Conservation (phyloP, 2,113 vertebrate species). For the Cyphomyrus plagiostoma region DNA sequence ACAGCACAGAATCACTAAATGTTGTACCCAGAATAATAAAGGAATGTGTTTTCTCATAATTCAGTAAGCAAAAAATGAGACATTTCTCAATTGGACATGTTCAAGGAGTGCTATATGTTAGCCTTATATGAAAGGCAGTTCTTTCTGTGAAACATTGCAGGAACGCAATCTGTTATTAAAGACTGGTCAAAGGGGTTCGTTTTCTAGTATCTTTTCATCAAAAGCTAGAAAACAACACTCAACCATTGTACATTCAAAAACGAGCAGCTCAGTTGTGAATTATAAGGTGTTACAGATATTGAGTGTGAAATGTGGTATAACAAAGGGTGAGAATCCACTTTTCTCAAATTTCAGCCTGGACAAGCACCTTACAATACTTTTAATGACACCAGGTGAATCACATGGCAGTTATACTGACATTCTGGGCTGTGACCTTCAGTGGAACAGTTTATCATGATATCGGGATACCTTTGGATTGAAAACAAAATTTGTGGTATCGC, state of each 20-base stretch:
- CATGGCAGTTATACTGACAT: background rate
- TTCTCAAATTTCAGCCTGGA: background rate
- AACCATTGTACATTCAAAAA: background rate
- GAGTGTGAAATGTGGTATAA: background rate
- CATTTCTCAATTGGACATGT: background rate
- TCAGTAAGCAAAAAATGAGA: background rate
- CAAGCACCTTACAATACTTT: background rate
- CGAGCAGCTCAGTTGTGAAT: background rate
- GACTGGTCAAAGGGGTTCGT: background rate
- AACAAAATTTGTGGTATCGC: background rate
- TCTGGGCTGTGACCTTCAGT: background rate
- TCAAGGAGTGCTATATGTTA: background rate
- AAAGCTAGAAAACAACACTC: background rate
- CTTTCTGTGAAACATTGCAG: background rate
- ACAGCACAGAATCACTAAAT: background rate
- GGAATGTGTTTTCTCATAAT: background rate
- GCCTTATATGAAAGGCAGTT: background rate
- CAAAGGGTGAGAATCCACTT: background rate
- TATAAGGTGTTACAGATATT: background rate
- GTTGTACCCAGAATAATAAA: background rate
- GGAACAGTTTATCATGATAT: background rate
- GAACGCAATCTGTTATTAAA: background rate
- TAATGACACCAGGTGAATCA: background rate
- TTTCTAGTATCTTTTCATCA: background rate
- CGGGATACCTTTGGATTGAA: background rate